Percentiles rank a stretch among this genome's conserved stretches.
Conservation (phyloP, 1,140 invertebrate genomes). For the Drosophila athabasca region DNA sequence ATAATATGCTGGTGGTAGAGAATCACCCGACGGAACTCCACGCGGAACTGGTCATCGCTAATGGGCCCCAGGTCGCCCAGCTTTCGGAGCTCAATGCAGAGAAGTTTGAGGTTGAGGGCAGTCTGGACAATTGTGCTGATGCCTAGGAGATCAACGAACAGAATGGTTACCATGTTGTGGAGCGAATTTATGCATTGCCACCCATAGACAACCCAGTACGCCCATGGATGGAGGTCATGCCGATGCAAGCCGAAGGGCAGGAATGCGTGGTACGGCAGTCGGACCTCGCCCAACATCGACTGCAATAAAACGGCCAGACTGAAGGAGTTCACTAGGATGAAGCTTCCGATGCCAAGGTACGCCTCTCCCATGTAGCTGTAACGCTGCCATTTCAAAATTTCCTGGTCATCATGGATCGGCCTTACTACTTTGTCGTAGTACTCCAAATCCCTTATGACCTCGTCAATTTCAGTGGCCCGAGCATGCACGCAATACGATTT, state of each 20-base stretch:
- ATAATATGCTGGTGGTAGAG: slow-evolving; percentile 70
- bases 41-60: slow-evolving; percentile 31
- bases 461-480: slow-evolving; percentile 49
- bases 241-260: slow-evolving; percentile 57
- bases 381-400: slow-evolving; percentile 48
- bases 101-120: slow-evolving; percentile 62
- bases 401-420: slow-evolving; percentile 16
- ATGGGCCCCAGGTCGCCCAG: slow-evolving; percentile 23
- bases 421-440: slow-evolving; percentile 35
- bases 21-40: slow-evolving; percentile 32
- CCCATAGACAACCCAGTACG: slow-evolving; percentile 32
- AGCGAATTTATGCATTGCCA: slow-evolving; percentile 41
- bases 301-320: slow-evolving; percentile 49
- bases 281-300: slow-evolving; percentile 33
- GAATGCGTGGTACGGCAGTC: slow-evolving; percentile 47
- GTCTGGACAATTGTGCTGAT: slow-evolving; percentile 58
- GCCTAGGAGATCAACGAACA: slow-evolving; percentile 61
- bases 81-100: slow-evolving; percentile 50
- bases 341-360: slow-evolving; percentile 11
- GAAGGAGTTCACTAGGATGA: slow-evolving; percentile 36
- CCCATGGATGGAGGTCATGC: slow-evolving; percentile 28
- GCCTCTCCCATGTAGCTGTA: slow-evolving; percentile 52
- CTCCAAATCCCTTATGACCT: slow-evolving; percentile 51
- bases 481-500: slow-evolving; percentile 36
- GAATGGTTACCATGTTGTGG: slow-evolving; percentile 46